Evolutionary conservation across 2,797 vertebrate species (phyloP), one percentile per base, ranked within the genome.

Genomic region (Acridotheres tristis): DNA sequence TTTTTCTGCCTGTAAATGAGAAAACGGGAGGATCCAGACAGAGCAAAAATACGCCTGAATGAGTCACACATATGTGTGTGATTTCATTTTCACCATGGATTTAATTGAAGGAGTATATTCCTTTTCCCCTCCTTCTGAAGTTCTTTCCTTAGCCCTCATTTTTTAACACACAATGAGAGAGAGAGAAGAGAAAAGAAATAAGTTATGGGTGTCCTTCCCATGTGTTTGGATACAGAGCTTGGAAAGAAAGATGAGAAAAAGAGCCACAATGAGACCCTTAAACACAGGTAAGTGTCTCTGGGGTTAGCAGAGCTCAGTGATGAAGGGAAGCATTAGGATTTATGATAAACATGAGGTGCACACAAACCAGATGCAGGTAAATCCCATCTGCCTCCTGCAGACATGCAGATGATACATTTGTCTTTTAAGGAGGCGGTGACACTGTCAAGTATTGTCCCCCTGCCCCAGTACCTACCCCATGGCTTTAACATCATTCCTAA

Each of bases 361-460:
- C 43, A 81, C 30, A 65, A 65, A 84, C 23, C 17, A 80, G 66
- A 48, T 80, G 42, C 13, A 59, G 58, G 51, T 91, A 92, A 95
- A 94, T 67, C 48, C 73, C 77, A 75, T 85, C 77, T 90, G 45
- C 68, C 51, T 51, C 36, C 20, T 23, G 76, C 65, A 85, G 51
- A 62, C 43, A 65, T 0, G 13, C 62, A 88, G 85, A 65, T n/a
- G 81, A 94, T 75, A 62, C 30, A 47, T 62, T 93, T 96, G 89
- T 54, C 71, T 95, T 96, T 96, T 76, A 93, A 83, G 83, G 16
- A 80, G 30, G 26, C 50, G 85, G 82, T 76, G 69, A 78, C 69
- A 66, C 51, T 95, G 71, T 43, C 3, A 8, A 26, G 19, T 34
- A 51, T 17, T 76, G 21, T 4, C 17, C 29, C 23, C 9, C 21